Evolutionary conservation across 2,888 invertebrate genomes (phyloP).

Genomic region (Conus canariensis): DNA sequence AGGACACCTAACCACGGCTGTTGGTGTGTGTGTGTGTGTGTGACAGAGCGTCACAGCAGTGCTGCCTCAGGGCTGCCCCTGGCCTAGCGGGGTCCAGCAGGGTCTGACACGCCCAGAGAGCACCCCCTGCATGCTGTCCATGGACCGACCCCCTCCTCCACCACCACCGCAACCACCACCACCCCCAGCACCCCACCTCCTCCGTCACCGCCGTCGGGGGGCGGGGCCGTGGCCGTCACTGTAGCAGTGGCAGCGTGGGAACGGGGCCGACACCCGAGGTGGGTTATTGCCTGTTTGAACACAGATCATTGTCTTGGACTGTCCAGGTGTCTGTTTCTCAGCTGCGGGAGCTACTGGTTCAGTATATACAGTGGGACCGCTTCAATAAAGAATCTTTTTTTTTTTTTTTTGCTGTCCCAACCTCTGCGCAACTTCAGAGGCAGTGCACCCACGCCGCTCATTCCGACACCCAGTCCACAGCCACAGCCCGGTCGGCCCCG

Average conservation of each 20-base stretch:
- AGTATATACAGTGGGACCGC: no score
- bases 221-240: slow-evolving; percentile 53
- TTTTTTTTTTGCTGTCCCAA: no score
- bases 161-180: neutral
- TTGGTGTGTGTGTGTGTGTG: neutral
- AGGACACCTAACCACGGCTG: no score
- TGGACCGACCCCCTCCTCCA: slow-evolving; percentile 27
- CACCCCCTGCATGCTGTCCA: slow-evolving; percentile 44
- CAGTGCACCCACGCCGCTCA: no score
- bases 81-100: neutral
- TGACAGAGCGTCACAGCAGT: neutral
- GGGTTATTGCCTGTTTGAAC: neutral
- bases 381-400: neutral
- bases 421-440: no score
- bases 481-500: no score
- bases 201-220: slow-evolving; percentile 6
- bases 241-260: slow-evolving; percentile 51
- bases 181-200: slow-evolving; percentile 31
- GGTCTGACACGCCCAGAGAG: slow-evolving; percentile 45
- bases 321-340: neutral
- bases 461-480: no score
- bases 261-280: neutral
- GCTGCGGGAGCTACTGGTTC: no score
- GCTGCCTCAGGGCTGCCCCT: neutral
- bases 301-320: no score